Conservation (phyloP, 2,113 vertebrate genomes). For the Xenopus laevis region DNA sequence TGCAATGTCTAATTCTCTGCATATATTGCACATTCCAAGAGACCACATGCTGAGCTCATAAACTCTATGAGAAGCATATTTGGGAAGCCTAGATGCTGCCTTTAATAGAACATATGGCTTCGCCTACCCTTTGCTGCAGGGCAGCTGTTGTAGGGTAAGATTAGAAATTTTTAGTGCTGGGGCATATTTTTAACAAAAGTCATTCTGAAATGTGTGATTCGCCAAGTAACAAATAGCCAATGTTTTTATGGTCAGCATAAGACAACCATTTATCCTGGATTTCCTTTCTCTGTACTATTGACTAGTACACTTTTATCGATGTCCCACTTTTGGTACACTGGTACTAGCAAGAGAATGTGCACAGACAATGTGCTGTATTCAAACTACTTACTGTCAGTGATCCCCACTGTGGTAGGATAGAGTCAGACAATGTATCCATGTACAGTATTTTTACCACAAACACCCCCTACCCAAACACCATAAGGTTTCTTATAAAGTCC, state of each 20-base stretch:
- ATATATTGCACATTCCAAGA: slow-evolving; percentile 56
- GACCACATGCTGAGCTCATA: slow-evolving; percentile 66
- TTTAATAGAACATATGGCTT: slow-evolving; percentile 53
- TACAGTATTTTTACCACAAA: no score
- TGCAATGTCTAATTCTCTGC: slow-evolving; percentile 49
- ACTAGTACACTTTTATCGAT: no score
- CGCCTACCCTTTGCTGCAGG: slow-evolving; percentile 49
- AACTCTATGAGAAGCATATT: slow-evolving; percentile 54
- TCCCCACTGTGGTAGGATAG: no score
- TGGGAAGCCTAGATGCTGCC: slow-evolving; percentile 54
- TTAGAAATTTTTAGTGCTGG: slow-evolving; percentile 48
- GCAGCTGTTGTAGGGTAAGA: slow-evolving; percentile 60
- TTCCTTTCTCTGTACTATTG: no score
- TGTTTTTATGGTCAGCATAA: neutral
- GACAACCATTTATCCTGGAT: no score
- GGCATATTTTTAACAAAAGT: slow-evolving; percentile 22
- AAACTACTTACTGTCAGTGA: no score
- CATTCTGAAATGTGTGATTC: slow-evolving; percentile 45
- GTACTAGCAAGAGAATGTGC: no score
- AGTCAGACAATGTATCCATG: no score
- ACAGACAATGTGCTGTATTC: no score
- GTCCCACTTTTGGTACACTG: no score
- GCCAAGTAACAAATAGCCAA: slow-evolving; percentile 36
- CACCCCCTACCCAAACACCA: no score
- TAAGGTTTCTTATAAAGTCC: no score